phyloP scores from a whole-genome alignment of 2,888 invertebrate species.

The Tipula lateralis region DNA sequence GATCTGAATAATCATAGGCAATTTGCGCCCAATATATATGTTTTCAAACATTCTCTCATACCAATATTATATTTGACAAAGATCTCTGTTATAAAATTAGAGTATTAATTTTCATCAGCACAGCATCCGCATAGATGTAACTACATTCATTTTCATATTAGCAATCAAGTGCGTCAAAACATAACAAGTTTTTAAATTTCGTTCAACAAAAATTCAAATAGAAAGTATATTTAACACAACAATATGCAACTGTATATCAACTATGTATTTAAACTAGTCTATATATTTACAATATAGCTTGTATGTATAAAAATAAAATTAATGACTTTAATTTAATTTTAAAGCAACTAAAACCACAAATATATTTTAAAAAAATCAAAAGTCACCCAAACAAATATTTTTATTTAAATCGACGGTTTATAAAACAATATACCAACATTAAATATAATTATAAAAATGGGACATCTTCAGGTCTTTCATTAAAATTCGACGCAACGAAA shows the following conservation, averaged over 20 bases:
- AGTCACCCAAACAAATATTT: background rate
- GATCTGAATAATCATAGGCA: no score
- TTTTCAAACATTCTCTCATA: no score
- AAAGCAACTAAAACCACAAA: background rate
- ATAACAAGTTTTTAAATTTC: background rate
- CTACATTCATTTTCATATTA: no score
- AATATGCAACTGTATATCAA: background rate
- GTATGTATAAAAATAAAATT: background rate
- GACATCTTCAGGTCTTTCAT: no score
- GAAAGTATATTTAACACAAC: background rate
- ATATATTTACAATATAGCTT: background rate
- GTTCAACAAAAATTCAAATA: background rate
- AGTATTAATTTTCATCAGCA: no score
- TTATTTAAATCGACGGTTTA: background rate
- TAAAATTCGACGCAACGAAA: no score
- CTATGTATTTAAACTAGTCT: background rate
- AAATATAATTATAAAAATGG: no score
- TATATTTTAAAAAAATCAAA: background rate
- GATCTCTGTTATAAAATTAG: no score
- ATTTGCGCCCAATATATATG: no score
- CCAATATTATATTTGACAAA: no score
- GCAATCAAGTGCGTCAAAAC: background rate
- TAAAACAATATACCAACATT: background rate
- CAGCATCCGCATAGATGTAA: background rate
- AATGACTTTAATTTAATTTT: background rate